Evolutionary conservation across 2,797 vertebrate genomes (phyloP).

Genomic region (Meda fulgida): DNA sequence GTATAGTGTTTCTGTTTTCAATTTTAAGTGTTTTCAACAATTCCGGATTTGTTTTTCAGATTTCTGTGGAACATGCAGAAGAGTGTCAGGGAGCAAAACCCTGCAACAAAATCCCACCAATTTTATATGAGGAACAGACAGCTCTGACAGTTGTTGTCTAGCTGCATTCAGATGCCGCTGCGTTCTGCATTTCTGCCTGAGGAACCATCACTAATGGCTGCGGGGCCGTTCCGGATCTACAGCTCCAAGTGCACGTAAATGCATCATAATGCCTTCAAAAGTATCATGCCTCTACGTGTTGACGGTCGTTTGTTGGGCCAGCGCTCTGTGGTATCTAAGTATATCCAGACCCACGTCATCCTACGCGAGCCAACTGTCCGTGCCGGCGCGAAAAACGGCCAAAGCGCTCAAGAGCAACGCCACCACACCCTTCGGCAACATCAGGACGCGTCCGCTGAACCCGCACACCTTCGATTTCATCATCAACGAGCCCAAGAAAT

Average conservation of each 20-base stretch:
- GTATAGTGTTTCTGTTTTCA: neutral
- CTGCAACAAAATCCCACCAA: constrained; percentile 56
- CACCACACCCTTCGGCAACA: constrained; percentile 88
- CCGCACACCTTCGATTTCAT: constrained; percentile 93
- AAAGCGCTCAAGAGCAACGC: constrained; percentile 81
- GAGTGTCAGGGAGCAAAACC: constrained; percentile 61
- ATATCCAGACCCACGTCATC: constrained; percentile 91
- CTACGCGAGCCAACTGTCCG: constrained; percentile 85
- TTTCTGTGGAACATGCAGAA: constrained; percentile 71
- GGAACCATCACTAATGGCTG: constrained; percentile 74
- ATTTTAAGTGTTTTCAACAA: no score
- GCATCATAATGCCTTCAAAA: constrained; percentile 95
- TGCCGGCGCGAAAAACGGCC: constrained; percentile 80
- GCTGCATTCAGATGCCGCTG: constrained; percentile 77
- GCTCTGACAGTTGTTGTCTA: constrained; percentile 77
- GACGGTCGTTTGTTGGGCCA: constrained; percentile 98
- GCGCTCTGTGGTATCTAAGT: constrained; percentile 95
- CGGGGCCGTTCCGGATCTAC: constrained; percentile 75
- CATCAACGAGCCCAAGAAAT: constrained; percentile 95
- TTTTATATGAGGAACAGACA: constrained; percentile 65
- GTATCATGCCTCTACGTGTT: constrained; percentile 95
- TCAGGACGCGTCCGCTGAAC: constrained; percentile 93
- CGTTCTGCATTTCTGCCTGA: constrained; percentile 79
- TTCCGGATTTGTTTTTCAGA: constrained; percentile 73
- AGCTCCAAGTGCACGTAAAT: constrained; percentile 78